Evolutionary conservation across 2,113 vertebrate species (phyloP), one percentile per base, ranked within the genome.

Genomic region (Podocnemis expansa): DNA sequence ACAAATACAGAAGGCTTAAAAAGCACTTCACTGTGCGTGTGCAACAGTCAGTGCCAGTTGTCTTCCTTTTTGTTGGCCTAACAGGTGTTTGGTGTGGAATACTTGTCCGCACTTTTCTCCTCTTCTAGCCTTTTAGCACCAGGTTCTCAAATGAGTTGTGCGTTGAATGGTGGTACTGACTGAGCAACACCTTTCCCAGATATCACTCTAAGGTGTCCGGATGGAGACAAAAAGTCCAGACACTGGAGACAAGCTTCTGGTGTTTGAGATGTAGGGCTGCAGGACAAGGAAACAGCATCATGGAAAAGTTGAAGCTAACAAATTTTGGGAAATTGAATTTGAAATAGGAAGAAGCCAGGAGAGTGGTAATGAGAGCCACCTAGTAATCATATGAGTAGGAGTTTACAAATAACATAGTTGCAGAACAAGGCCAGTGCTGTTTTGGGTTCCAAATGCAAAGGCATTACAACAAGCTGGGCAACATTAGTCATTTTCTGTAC

Each of bases 201-300:
- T 97, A 54, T 99, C 99, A 19, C 97, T 99, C 93, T 99, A 99
- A 0, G 99, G 99, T 16, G 99, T 99, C 99, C 99, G 99, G 97
- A 99, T 99, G 96, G 99, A 99, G 75, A 99, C 99, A 90, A 99
- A 99, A 82, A 99, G 98, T 96, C 99, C 99, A 97, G 99, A 99
- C 99, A 99, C 99, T 7, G 99, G 99, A 56, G 99, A 99, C 91
- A 99, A 98, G 97, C 99, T 99, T 96, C 99, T 98, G 87, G 99
- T 99, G 81, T 99, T 99, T 56, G 99, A 98, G 98, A 99, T 99
- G 98, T 99, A 99, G 96, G 99, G 98, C 99, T 99, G 98, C 3
- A 84, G 94, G 58, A 73, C 8, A 90, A 95, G 91, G 49, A 0
- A 92, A 95, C 89, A 52, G 22, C 17, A 79, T 45, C 43, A 94